A percentile compares a stretch with the other conserved stretches of the same genome.
phyloP scores from a whole-genome alignment of 2,888 invertebrate genomes.

The Lithodes maja region DNA sequence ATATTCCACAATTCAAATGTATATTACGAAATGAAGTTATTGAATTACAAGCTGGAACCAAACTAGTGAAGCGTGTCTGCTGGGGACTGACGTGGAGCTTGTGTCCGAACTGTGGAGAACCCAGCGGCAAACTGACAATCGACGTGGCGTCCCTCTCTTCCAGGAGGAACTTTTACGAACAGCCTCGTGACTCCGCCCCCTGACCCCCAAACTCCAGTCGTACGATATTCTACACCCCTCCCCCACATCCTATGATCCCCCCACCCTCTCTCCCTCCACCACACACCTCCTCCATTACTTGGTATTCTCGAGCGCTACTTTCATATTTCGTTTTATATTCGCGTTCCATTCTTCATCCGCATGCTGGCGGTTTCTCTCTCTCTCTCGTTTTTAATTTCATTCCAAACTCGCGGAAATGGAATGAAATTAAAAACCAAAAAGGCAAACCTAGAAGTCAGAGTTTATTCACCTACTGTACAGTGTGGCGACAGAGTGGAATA shows the following conservation, averaged over 20 bases:
- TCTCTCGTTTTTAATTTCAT: too few species aligned
- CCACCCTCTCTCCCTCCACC: neutral
- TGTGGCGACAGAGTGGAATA: too few species aligned
- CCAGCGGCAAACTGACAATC: neutral
- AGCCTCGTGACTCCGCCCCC: too few species aligned
- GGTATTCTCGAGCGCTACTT: neutral
- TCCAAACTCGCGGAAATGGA: too few species aligned
- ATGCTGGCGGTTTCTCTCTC: too few species aligned
- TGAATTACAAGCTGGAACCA: too few species aligned
- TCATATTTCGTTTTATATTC: neutral
- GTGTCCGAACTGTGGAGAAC: neutral
- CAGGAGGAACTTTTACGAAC: neutral
- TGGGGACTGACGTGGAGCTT: neutral
- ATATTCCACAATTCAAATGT: too few species aligned
- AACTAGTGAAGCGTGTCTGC: too few species aligned
- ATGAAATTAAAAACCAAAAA: too few species aligned
- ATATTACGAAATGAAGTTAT: too few species aligned
- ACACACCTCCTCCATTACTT: neutral
- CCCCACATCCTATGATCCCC: neutral
- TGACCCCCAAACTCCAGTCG: neutral
- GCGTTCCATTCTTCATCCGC: neutral
- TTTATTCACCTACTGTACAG: too few species aligned
- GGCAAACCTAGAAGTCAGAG: too few species aligned
- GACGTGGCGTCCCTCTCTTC: neutral
- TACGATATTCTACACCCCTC: neutral